Evolutionary conservation across 2,797 vertebrate species (phyloP), one percentile per base, ranked within the genome.

Genomic region (Dermochelys coriacea): DNA sequence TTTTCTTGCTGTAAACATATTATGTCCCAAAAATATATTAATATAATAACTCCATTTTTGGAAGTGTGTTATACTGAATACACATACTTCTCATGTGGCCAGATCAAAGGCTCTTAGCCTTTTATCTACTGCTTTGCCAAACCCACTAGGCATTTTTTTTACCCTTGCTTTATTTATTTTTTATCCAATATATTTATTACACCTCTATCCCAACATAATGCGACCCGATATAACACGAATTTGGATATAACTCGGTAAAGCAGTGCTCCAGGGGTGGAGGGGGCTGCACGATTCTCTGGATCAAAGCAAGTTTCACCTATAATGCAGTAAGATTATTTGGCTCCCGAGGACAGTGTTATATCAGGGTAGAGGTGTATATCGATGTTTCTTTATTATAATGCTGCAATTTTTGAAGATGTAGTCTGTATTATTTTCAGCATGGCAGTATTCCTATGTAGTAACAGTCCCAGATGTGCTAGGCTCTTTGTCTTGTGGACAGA

Each of bases 371-470:
- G 49, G 49, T 61, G 29, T 34, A 41, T 41, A 41, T 41, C 41
- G 41, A 49, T 84, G 3, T 51, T 41, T 71, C 49, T 50, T 84
- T 41, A 71, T 45, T 54, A 31, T 31, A 45, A 52, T 12, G 2
- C 18, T 10, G 12, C 41, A 68, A 6, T 5, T 59, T 41, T 37
- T 75, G 29, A 88, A 50, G 5, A 29, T 12, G 8, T 54, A 59
- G 4, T 79, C 54, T 82, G 8, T 90, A 87, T 91, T 87, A 29
- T 4, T 6, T 90, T 96, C 88, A 54, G 87, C 71, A 86, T 90
- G 85, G 8, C 45, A 81, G 6, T 61, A 18, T 15, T 2, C 41
- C 59, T 81, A 47, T 94, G 77, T 95, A 14, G 64, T 45, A 54
- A 37, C 61, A 85, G 79, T 79, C 23, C 57, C 79, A 89, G 41